Percentiles rank a stretch among this genome's conserved stretches.
Conservation (phyloP, 2,113 vertebrate genomes). For the Motacilla tschutschensis region DNA sequence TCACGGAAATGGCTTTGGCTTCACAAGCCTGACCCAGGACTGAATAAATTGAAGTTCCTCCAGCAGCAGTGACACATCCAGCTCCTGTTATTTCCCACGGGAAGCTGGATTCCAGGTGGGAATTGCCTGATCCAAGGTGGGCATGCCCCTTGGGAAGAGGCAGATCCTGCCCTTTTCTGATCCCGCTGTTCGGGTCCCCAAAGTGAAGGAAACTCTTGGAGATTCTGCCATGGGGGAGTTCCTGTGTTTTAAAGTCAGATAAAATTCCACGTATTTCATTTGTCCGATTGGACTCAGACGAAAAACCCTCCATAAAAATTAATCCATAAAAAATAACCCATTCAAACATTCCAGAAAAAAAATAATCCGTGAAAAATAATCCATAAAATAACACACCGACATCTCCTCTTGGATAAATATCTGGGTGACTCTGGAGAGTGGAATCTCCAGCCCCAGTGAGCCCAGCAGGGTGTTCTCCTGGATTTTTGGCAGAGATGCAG, state of each 20-base stretch:
- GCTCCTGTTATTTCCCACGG: background rate
- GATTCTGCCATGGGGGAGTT: background rate
- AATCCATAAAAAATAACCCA: background rate
- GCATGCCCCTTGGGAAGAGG: background rate
- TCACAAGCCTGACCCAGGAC: background rate
- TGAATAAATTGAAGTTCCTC: background rate
- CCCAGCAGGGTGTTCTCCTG: background rate
- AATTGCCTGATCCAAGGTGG: background rate
- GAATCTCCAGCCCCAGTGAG: background rate
- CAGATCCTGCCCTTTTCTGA: background rate
- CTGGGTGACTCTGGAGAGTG: background rate
- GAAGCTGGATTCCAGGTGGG: background rate
- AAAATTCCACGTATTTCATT: background rate
- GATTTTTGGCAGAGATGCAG: background rate
- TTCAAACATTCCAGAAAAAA: background rate
- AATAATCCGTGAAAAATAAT: too few species aligned
- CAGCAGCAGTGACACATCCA: background rate
- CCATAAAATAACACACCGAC: background rate
- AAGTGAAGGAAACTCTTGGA: background rate
- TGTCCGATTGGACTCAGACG: too few species aligned
- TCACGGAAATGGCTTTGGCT: background rate
- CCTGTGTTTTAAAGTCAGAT: background rate
- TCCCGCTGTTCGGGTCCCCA: background rate
- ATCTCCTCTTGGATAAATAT: rapidly evolving
- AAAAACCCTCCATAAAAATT: background rate